Evolutionary conservation across 2,888 invertebrate species (phyloP), one percentile per base, ranked within the genome.

Genomic region (Tetragonisca angustula): DNA sequence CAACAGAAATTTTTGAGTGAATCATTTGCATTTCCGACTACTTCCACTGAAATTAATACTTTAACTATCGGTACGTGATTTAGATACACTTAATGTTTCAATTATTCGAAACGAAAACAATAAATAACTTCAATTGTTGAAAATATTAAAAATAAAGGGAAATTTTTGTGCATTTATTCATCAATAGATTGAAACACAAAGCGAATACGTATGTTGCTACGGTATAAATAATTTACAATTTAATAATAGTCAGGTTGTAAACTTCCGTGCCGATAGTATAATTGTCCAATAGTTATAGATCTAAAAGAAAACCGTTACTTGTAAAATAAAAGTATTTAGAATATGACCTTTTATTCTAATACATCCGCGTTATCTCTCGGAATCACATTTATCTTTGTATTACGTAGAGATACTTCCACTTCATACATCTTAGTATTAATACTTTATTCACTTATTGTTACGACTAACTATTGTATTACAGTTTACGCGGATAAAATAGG

Each of bases 381-480:
- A 65, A 81, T 79, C 59, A 61, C 76, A 70, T 50, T 75, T 52
- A 80, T 69, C 61, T 32, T 73, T 21, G 36, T 67, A 74, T 86
- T 70, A 70, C 79, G 62, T 74, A 59, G 79, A 86, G 86, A 86
- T 86, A 78, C 27, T 72, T 81, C 73, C 86, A 86, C 52, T 61
- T 78, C 76, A 61, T 76, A 86, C 59, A 86, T 70, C 79, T 86
- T 86, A 86, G 73, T 61, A 86, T 90, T 89, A 91, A 90, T 92
- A 91, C 90, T 88, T 91, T 91, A 91, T 89, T 90, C 84, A 54
- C 79, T 88, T 89, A 89, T 88, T 84, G 88, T 91, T 92, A 92
- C 86, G 82, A 89, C 91, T 92, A 92, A 89, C 88, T 90, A 88
- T 88, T 89, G 89, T 90, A 89, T 90, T 90, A 90, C 88, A 91